phyloP scores from a whole-genome alignment of 2,797 vertebrate species.

The Sebastes alutus region DNA sequence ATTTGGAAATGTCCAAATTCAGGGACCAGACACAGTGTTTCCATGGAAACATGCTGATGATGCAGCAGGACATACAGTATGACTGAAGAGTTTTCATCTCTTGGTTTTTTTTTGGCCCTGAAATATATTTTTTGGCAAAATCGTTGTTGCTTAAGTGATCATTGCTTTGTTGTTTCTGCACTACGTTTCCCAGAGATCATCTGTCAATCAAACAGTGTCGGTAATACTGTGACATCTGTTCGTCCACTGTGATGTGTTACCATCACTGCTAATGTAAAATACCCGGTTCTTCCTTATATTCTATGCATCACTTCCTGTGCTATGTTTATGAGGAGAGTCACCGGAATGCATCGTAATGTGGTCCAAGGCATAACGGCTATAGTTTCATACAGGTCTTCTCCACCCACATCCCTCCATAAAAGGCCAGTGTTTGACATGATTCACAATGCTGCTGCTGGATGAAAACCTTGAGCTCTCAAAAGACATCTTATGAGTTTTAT shows the following conservation, averaged over 20 bases:
- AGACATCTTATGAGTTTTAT: not conserved
- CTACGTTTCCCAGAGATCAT: not conserved
- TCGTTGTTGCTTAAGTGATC: not conserved
- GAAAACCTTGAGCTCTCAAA: conserved; percentile 13
- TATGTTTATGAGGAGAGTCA: conserved; percentile 4
- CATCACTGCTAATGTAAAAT: not conserved
- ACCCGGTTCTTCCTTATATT: not conserved
- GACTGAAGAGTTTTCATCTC: conserved; percentile 10
- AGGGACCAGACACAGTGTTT: conserved; percentile 34
- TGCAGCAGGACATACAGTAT: conserved; percentile 21
- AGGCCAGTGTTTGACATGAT: not conserved
- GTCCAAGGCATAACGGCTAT: not conserved
- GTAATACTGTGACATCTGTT: not conserved
- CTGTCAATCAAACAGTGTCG: not conserved
- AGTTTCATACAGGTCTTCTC: conserved; percentile 11
- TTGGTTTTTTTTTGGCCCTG: not conserved
- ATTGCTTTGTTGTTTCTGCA: not conserved
- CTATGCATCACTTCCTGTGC: not conserved
- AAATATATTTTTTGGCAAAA: not conserved
- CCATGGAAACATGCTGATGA: conserved; percentile 62
- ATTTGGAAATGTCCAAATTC: conserved; percentile 30
- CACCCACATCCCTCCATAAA: conserved; percentile 11
- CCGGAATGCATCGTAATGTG: conserved; percentile 1
- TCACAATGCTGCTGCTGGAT: not conserved
- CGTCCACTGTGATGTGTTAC: not conserved